Conservation (phyloP, 1,140 invertebrate genomes). For the Protaetia brevitarsis region DNA sequence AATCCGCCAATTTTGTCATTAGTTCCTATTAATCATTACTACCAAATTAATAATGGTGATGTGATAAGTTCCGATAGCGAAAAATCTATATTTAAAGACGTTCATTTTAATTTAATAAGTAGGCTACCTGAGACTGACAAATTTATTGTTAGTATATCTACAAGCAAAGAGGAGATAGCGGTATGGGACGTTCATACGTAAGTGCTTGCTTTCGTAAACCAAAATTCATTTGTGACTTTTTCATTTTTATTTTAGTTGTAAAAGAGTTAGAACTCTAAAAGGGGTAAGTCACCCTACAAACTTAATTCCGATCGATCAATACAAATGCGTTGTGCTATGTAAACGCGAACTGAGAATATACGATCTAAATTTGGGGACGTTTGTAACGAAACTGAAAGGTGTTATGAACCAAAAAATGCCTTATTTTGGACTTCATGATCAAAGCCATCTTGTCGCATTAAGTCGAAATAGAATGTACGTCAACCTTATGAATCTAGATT, state of each 20-base stretch:
- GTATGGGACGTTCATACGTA: constrained; percentile 73
- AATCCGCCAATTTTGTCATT: constrained; percentile 56
- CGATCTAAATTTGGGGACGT: constrained; percentile 70
- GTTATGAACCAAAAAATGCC: constrained; percentile 94
- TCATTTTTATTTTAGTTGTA: constrained; percentile 51
- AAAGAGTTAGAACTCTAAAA: constrained; percentile 62
- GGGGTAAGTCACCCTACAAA: constrained; percentile 68
- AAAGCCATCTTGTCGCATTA: constrained; percentile 73
- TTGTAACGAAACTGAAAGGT: constrained; percentile 72
- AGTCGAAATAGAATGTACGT: constrained; percentile 87
- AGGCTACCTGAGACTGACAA: constrained; percentile 57
- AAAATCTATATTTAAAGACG: constrained; percentile 17
- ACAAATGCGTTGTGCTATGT: constrained; percentile 74
- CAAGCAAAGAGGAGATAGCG: constrained; percentile 69
- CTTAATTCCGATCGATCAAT: constrained; percentile 67
- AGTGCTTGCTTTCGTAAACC: constrained; percentile 37
- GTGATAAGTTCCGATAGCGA: constrained; percentile 21
- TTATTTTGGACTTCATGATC: constrained; percentile 78
- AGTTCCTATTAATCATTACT: constrained; percentile 42
- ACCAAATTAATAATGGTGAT: background rate
- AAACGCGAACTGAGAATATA: constrained; percentile 57
- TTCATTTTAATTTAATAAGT: constrained; percentile 54
- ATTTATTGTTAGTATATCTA: constrained; percentile 70
- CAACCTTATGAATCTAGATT: constrained; percentile 81
- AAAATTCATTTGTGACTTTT: constrained; percentile 19